Percentiles rank a stretch among this genome's conserved stretches.
Conservation (phyloP, 1,140 invertebrate genomes). For the Trypoxylus dichotomus region DNA sequence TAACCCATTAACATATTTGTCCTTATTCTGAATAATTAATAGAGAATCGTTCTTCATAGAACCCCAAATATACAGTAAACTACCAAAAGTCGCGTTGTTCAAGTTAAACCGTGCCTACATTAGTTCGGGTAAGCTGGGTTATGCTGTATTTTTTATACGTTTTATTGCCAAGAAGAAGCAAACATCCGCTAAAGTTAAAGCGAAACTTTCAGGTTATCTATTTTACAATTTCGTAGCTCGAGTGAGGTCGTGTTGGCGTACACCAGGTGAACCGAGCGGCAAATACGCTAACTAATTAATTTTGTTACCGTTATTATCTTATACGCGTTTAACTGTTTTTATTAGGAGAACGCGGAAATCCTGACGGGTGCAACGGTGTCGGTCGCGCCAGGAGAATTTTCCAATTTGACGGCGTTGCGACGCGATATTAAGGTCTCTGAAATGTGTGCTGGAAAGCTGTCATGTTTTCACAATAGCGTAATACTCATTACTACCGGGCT, state of each 20-base stretch:
- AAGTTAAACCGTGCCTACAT: no score
- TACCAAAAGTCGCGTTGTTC: no score
- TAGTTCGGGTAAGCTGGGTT: no score
- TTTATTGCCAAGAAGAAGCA: background rate
- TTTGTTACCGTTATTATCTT: background rate
- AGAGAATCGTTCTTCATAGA: no score
- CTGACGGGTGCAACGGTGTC: background rate
- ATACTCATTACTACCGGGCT: background rate
- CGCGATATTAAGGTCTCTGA: background rate
- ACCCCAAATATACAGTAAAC: no score
- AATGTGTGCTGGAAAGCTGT: slow-evolving; percentile 4
- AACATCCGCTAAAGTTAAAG: background rate
- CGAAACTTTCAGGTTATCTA: background rate
- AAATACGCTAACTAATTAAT: slow-evolving; percentile 3
- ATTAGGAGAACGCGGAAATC: background rate
- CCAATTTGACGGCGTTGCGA: background rate
- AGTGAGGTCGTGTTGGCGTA: background rate
- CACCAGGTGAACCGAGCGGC: background rate
- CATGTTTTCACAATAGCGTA: background rate
- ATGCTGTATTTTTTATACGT: background rate
- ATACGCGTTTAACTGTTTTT: background rate
- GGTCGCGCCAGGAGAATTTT: slow-evolving; percentile 5
- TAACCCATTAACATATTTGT: no score
- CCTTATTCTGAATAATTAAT: no score
- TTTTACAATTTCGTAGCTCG: background rate